Evolutionary conservation across 64 coral and sea anemone genomes (phyloP), one percentile per base, ranked within the genome.

Genomic region (Actinia tenebrosa): DNA sequence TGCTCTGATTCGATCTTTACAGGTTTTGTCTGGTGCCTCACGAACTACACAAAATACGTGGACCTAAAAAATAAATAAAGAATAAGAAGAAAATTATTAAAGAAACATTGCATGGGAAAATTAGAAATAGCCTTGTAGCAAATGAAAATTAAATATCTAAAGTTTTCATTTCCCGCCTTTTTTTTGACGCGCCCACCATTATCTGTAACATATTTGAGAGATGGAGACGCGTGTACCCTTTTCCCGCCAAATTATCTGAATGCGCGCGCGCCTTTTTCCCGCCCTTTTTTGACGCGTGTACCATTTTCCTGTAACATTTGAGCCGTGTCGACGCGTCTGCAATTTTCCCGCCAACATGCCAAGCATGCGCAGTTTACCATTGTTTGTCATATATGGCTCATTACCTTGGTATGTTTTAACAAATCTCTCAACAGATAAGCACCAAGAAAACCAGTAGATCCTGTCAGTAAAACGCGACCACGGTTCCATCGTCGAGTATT

Each of bases 401-500:
- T 37, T 37, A 37, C 94, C 94, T 96, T 96, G 19, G 94, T 96
- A 42, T 87, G 72, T 30, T 87, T 90, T 11, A 96, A 56, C 11
- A 96, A 69, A 37, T 96, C 94, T 68, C 91, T 93, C 20, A 96
- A 60, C 16, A 96, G 30, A 56, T 87, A 96, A 13, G 86, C 88
- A 80, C 94, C 94, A 16, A 96, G 86, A 87, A 96, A 96, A 43
- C 94, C 94, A 30, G 94, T 96, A 42, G 91, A 88, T 27, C 94
- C 94, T 45, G 94, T 96, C 18, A 96, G 60, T 46, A 96, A 68
- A 3, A 96, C 86, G 62, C 94, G 91, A 5, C 94, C 94, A 44
- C 94, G 89, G 43, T 88, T 96, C 94, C 94, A 96, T 53, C 94
- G 87, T 10, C 94, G 87, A 85, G 77, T 90, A 71, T 96, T 96